Evolutionary conservation across 2,113 vertebrate species (phyloP).

Genomic region (Calyptommatus sinebrachiatus): DNA sequence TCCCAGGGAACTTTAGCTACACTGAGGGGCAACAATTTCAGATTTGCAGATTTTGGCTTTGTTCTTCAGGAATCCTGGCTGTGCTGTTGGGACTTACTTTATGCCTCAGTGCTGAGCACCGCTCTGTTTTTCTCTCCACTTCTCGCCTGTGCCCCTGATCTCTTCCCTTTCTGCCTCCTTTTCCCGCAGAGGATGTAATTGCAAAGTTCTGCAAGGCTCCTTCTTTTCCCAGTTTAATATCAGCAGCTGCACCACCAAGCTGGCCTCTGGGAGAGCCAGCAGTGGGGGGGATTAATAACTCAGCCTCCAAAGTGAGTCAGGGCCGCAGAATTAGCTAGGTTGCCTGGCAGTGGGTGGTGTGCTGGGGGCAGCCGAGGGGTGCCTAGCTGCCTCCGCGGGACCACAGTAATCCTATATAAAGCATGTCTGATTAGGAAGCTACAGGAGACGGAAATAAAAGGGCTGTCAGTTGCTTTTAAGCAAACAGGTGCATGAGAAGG

Average conservation of each 20-base stretch:
- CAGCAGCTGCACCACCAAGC: conserved; percentile 4
- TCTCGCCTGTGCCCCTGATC: background rate
- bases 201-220: background rate
- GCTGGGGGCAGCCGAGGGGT: background rate
- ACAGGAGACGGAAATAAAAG: background rate
- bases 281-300: background rate
- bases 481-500: too few species aligned
- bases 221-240: conserved; percentile 19
- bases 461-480: background rate
- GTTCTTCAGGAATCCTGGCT: too few species aligned
- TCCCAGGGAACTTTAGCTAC: too few species aligned
- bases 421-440: background rate
- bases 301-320: background rate
- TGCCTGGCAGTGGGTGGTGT: background rate
- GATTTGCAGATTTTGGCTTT: background rate
- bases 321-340: background rate
- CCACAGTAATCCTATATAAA: background rate
- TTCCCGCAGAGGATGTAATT: background rate
- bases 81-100: background rate
- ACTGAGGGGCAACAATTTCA: too few species aligned
- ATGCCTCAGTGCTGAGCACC: background rate
- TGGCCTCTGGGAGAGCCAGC: conserved; percentile 8
- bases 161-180: background rate
- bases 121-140: background rate
- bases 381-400: background rate